phyloP scores from a whole-genome alignment of 2,113 vertebrate species.

The Callaeas wilsoni region DNA sequence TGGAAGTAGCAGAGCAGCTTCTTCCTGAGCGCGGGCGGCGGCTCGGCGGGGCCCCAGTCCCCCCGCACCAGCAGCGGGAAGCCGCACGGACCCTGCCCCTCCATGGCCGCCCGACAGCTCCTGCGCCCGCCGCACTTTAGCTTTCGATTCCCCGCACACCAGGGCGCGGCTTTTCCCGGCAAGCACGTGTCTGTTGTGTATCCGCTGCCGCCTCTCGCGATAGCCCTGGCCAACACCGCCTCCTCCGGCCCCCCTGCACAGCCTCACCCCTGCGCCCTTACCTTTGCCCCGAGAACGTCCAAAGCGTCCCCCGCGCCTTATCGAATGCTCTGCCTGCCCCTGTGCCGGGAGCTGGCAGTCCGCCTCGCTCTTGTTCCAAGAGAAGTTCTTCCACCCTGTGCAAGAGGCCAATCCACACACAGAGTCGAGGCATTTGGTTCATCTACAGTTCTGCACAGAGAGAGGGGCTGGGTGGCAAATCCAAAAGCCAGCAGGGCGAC shows the following conservation, averaged over 20 bases:
- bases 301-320: rapidly evolving
- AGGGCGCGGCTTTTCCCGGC: neutral
- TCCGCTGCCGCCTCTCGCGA: too few relatives aligned
- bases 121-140: neutral
- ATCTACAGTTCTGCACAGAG: neutral
- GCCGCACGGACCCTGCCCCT: neutral
- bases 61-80: slow-evolving; percentile 25
- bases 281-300: rapidly evolving
- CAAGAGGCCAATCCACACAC: neutral
- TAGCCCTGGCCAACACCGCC: rapidly evolving
- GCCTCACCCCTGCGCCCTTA: rapidly evolving
- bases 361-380: neutral
- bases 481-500: neutral
- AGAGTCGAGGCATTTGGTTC: neutral
- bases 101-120: neutral
- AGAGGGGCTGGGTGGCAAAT: neutral
- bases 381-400: neutral
- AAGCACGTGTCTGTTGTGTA: rapidly evolving
- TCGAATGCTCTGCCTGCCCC: neutral
- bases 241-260: rapidly evolving
- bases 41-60: neutral
- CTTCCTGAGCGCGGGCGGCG: slow-evolving; percentile 46
- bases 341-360: neutral
- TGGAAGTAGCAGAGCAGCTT: slow-evolving; percentile 85
- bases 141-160: neutral